Conservation (phyloP, 2,888 invertebrate genomes). For the Fragum sueziense region DNA sequence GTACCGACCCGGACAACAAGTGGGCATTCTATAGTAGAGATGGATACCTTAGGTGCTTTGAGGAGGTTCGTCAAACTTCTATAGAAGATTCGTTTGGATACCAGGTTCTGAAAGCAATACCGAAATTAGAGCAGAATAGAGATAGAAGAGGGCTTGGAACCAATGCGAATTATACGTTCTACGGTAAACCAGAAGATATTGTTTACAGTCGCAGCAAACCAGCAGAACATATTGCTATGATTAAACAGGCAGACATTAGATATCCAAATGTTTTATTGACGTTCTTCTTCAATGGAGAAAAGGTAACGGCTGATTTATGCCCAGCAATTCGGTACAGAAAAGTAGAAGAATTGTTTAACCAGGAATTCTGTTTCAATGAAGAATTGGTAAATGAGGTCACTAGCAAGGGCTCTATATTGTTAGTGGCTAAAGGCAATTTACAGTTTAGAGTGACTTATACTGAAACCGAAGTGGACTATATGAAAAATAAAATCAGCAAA, state of each 20-base stretch:
- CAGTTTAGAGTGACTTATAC: slow-evolving; percentile 10
- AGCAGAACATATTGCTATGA: neutral
- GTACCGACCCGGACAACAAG: neutral
- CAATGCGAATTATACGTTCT: neutral
- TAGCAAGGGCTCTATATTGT: neutral
- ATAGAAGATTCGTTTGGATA: slow-evolving; percentile 6
- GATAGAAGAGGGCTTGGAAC: neutral
- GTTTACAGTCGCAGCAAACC: neutral
- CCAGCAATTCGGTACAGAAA: slow-evolving; percentile 14
- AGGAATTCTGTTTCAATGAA: neutral
- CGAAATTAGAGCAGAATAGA: neutral
- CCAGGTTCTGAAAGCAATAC: neutral
- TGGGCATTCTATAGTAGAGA: neutral
- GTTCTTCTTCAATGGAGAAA: neutral
- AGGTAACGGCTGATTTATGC: slow-evolving; percentile 10
- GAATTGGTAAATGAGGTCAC: neutral
- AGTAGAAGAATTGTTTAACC: neutral
- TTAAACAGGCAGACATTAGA: neutral
- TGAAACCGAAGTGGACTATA: slow-evolving; percentile 22
- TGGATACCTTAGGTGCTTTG: slow-evolving; percentile 16
- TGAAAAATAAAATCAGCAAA: slow-evolving; percentile 7
- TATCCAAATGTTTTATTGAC: slow-evolving; percentile 10
- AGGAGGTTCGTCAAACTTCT: neutral
- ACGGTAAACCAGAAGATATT: neutral
- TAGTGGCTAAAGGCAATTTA: neutral